Base-by-base conservation (phyloP, 2,797 vertebrate genomes). In the Percopsis omiscomaycus region DNA sequence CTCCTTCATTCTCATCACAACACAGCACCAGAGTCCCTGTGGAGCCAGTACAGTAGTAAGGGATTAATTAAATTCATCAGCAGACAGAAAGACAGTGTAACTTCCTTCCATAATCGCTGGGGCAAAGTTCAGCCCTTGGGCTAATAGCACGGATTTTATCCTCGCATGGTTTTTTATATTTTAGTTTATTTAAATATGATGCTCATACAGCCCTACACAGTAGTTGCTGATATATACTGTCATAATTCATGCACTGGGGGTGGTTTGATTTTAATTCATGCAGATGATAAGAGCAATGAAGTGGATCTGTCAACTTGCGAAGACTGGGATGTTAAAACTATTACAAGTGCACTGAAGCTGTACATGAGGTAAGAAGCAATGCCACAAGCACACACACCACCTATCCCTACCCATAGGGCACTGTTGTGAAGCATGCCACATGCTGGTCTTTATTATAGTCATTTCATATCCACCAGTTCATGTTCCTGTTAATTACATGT, bases 291-390 rank as follows among this genome's bases (percentile, higher is more conserved):
- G 89, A 95, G 87, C 83, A 91, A 80, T 56, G 95, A 98, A 30
- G 79, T 96, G 79, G 95, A 98, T 78, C 84, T 99, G 84, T 92
- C 95, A 71, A 79, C 88, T 61, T 92, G 91, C 3, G 82, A 92
- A 5, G 97, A 99, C 16, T 99, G 96, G 96, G 97, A 99, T 59
- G 88, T 98, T 49, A 99, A 98, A 90, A 98, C 97, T 2, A 94
- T 99, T 84, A 98, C 97, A 0, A 99, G 96, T 78, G 92, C 95
- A 72, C 86, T 99, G 78, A 99, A 99, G 74, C 95, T 95, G 11
- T 98, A 96, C 88, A 84, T 98, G 69, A 94, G 97, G 97, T 98
- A 81, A 89, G 80, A 3, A 49, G 68, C 22, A 12, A 4, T 64
- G 27, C 16, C 27, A 56, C 44, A 55, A 2, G 10, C 28, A 55